phyloP scores from a whole-genome alignment of 2,113 vertebrate species.

The Morphnarchus princeps region DNA sequence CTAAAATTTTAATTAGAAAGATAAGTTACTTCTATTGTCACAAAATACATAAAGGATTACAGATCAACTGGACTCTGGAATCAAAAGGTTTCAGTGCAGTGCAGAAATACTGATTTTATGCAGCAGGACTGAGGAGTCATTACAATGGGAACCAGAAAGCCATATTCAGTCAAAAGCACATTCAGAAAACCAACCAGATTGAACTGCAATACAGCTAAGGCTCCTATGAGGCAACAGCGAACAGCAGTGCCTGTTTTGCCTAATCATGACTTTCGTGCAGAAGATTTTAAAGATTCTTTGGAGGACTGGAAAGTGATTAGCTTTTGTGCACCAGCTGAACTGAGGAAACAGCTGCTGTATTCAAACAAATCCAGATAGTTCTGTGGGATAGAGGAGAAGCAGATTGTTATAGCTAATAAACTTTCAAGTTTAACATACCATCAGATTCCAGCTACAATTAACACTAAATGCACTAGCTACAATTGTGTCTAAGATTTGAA shows the following conservation, averaged over 20 bases:
- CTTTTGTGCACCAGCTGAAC: not conserved
- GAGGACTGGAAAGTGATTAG: constrained; percentile 2
- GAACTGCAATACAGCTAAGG: not conserved
- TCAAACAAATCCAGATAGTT: constrained; percentile 48
- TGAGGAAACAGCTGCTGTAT: constrained; percentile 51
- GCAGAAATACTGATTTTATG: not conserved
- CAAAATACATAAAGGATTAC: not conserved
- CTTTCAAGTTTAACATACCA: constrained; percentile 6
- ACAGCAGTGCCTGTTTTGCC: not conserved
- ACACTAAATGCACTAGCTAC: not conserved
- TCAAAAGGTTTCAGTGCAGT: not conserved
- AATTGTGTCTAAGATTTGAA: not conserved
- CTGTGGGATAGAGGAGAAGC: not conserved
- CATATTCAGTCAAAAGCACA: not conserved
- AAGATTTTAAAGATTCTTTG: constrained; percentile 27
- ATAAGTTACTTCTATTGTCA: not conserved
- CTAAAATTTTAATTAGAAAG: not conserved
- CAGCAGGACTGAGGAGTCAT: not conserved
- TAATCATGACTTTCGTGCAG: not conserved
- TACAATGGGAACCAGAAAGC: not conserved
- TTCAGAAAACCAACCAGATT: not conserved
- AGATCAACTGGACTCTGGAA: not conserved
- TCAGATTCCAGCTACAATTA: constrained; percentile 45
- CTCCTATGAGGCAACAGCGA: not conserved
- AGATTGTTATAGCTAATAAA: constrained; percentile 42